These are phyloP conservation scores for Urocitellus parryii DNA, from an alignment of 2,113 vertebrate genomes.

Conservation along the genomic window DNA sequence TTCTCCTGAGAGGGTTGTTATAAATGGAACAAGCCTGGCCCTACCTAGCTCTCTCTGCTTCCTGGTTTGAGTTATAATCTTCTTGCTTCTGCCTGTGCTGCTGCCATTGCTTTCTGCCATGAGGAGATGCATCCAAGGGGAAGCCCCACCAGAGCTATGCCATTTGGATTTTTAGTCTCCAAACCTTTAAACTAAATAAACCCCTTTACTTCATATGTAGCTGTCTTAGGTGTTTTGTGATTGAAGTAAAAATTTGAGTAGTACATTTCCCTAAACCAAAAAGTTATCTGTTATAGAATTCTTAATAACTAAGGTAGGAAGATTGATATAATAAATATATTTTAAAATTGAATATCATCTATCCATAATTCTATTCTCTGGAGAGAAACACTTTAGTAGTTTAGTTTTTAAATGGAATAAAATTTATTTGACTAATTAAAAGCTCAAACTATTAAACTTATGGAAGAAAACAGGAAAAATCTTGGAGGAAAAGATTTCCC, in stretches of 20 bases:
- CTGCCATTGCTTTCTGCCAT: background rate
- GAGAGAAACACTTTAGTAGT: background rate
- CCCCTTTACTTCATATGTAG: background rate
- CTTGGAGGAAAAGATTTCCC: background rate
- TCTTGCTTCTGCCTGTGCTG: no score
- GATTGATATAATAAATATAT: background rate
- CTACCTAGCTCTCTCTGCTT: background rate
- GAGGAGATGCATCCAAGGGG: background rate
- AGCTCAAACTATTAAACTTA: background rate
- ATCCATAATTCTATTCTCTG: background rate
- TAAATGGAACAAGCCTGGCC: background rate
- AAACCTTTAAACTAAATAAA: background rate
- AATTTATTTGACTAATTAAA: slow-evolving; percentile 31
- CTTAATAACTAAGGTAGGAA: background rate
- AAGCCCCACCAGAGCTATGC: no score
- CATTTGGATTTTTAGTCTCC: background rate
- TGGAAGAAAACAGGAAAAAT: slow-evolving; percentile 30
- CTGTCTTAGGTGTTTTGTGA: background rate
- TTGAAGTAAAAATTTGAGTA: background rate
- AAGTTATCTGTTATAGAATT: background rate
- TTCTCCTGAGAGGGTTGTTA: background rate
- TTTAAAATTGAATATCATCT: background rate
- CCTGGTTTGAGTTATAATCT: background rate
- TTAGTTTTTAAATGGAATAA: slow-evolving; percentile 23
- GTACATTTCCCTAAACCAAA: background rate